Evolutionary conservation across 2,888 invertebrate species (phyloP).

Genomic region (Drosophila neotestacea): DNA sequence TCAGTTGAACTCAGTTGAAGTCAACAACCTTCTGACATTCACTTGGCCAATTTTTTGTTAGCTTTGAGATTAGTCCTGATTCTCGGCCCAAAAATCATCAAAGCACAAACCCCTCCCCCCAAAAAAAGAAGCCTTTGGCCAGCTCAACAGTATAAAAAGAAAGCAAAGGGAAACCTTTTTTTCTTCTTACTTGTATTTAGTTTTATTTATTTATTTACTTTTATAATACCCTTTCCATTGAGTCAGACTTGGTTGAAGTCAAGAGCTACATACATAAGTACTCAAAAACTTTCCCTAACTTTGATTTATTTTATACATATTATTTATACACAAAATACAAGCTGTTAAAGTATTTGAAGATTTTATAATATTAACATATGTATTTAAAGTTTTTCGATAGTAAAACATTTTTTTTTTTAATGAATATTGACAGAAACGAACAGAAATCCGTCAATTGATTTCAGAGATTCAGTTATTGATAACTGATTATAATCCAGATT

Average conservation of each 20-base stretch:
- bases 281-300: neutral
- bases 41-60: neutral
- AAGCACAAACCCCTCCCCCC: neutral
- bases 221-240: constrained; percentile 8
- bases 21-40: constrained; percentile 10
- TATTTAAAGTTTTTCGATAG: too few relatives aligned
- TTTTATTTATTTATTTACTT: constrained; percentile 15
- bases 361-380: too few relatives aligned
- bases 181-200: constrained; percentile 9
- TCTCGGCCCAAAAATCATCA: constrained; percentile 14
- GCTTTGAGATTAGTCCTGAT: constrained; percentile 6
- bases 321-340: neutral
- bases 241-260: neutral
- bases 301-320: neutral
- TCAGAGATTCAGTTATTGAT: too few relatives aligned
- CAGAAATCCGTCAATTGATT: too few relatives aligned
- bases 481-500: neutral
- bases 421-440: too few relatives aligned
- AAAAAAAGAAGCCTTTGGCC: constrained; percentile 6
- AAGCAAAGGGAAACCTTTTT: constrained; percentile 9
- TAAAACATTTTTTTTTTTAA: too few relatives aligned
- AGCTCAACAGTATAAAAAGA: constrained; percentile 4
- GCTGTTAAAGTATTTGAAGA: neutral
- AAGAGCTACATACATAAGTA: neutral
- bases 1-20: neutral